Base-by-base conservation (phyloP, 1,140 invertebrate genomes). In the Dinoponera quadriceps region DNA sequence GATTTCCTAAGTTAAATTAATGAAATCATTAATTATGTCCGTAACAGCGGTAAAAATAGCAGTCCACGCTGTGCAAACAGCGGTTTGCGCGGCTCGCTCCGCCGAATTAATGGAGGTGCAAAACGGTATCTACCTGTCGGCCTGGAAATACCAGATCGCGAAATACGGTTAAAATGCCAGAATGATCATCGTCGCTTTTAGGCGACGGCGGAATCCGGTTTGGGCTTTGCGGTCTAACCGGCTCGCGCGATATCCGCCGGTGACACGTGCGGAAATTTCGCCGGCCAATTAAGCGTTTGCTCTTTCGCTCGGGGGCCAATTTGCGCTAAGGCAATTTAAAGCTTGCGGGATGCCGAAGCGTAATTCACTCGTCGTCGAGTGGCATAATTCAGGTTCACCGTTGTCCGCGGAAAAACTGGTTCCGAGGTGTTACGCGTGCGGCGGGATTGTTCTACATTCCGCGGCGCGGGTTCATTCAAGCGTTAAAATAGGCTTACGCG, bases 321-420 rank as follows among this genome's bases (percentile, higher is more conserved):
- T 78, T 57, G 51, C 63, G 48, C 25, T 69, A 29, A 68, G 2
- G 29, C 48, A 68, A 69, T 57, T 57, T 16, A 18, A 55, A 69
- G 25, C 75, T 71, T 80, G 75, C 65, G 51, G 65, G n/a, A 71
- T 71, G 22, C 48, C 33, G 69, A 80, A 78, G 55, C 75, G 75
- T 51, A 57, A 71, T 71, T 80, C 65, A 71, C 22, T 80, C 65
- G 51, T 57, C 51, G 38, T 57, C 75, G 65, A 80, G 29, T 78
- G 63, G 63, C 22, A 80, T 71, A 71, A 80, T 80, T 55, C 66
- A 71, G 51, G 38, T 57, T 80, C 65, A 80, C 75, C 75, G 75
- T 80, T 80, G 65, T 71, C n/a, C 33, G 65, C n/a, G 51, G 65
- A 80, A 80, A 77, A 71, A 80, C 75, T 80, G 75, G 75, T 80